phyloP scores from a whole-genome alignment of 2,888 invertebrate genomes.

The Antheraea yamamai region DNA sequence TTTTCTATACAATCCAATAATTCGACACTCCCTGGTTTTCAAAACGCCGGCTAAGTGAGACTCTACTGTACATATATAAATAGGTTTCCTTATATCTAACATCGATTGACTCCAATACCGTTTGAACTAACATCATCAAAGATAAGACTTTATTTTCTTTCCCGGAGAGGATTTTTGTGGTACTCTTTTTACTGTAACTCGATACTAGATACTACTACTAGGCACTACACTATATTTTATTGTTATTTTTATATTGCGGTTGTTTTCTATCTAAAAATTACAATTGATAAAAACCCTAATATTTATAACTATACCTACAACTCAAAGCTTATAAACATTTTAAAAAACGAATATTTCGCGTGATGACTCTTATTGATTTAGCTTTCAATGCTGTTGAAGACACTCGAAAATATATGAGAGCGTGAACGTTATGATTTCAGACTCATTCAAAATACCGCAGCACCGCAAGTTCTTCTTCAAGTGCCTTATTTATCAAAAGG shows the following conservation, averaged over 20 bases:
- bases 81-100: neutral
- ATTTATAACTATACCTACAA: constrained; percentile 45
- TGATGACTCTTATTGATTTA: constrained; percentile 75
- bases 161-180: too few species aligned
- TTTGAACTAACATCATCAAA: too few species aligned
- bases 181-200: too few species aligned
- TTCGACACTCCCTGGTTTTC: too few species aligned
- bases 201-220: too few species aligned
- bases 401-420: constrained; percentile 73
- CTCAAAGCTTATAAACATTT: too few species aligned
- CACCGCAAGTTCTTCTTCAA: constrained; percentile 44
- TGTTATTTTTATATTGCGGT: neutral
- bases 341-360: constrained; percentile 63
- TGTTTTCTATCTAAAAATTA: constrained; percentile 29
- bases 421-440: constrained; percentile 52
- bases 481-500: constrained; percentile 34
- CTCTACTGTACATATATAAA: neutral
- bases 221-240: too few species aligned
- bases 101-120: too few species aligned
- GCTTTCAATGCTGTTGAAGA: constrained; percentile 69
- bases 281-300: constrained; percentile 59
- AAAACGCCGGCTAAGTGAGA: too few species aligned
- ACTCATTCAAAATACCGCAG: constrained; percentile 51
- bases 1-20: too few species aligned
- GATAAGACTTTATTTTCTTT: too few species aligned